A percentile compares a stretch with the other conserved stretches of the same genome.
Evolutionary conservation across 2,113 vertebrate genomes (phyloP).

Genomic region (Mirounga angustirostris): DNA sequence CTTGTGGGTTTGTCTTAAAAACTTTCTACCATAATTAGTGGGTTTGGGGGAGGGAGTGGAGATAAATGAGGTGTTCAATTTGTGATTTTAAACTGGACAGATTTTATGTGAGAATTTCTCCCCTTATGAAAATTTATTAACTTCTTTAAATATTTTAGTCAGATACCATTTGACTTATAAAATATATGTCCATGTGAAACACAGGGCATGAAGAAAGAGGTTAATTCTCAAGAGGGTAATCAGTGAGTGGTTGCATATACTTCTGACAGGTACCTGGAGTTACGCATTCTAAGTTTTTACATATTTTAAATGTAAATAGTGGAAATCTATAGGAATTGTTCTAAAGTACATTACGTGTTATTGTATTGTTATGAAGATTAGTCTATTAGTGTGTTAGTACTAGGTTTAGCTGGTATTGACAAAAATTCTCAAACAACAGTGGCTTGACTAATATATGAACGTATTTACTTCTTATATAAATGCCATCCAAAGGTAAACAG

Average conservation of each 20-base stretch:
- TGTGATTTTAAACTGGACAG: neutral
- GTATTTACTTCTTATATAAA: constrained; percentile 23
- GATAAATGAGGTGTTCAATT: neutral
- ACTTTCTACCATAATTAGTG: neutral
- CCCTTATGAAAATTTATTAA: constrained; percentile 38
- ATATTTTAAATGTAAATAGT: neutral
- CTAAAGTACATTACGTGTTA: neutral
- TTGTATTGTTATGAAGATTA: neutral
- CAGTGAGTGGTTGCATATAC: neutral
- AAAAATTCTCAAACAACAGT: neutral
- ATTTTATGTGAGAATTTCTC: neutral
- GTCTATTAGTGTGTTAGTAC: neutral
- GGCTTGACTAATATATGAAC: neutral
- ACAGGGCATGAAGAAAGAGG: neutral
- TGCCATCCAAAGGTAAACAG: neutral
- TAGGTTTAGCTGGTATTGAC: neutral
- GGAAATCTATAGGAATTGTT: neutral
- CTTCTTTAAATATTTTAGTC: constrained; percentile 7
- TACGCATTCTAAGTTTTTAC: neutral
- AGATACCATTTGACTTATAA: constrained; percentile 38
- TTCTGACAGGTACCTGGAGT: neutral
- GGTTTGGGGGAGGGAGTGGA: neutral
- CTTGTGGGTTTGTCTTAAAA: neutral
- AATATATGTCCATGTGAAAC: neutral
- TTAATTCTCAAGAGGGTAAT: neutral